These are phyloP conservation scores for Nylanderia fulva DNA, from an alignment of 1,140 invertebrate species.

Conservation along the genomic window DNA sequence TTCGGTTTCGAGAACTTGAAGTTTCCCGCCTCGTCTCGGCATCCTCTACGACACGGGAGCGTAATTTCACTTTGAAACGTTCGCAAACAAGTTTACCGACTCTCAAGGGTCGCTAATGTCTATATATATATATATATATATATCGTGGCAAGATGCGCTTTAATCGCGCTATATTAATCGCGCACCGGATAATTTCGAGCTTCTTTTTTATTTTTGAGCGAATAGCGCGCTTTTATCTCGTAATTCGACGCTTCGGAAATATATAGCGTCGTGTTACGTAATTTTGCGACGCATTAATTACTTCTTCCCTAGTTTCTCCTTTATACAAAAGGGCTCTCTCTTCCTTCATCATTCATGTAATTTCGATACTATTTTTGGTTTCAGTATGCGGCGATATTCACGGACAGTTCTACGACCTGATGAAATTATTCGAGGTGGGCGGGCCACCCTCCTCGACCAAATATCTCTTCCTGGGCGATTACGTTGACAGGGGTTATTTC, in stretches of 20 bases:
- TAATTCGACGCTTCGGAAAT: conserved; percentile 1
- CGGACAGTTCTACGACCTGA: conserved; percentile 99
- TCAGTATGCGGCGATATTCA: conserved; percentile 99
- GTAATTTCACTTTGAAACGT: conserved; percentile 66
- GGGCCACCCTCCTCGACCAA: conserved; percentile 99
- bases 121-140: too few species aligned
- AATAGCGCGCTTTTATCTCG: conserved; percentile 29
- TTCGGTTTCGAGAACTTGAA: conserved; percentile 54
- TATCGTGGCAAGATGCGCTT: conserved; percentile 42
- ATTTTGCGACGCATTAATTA: conserved; percentile 15
- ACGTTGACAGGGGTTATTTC: conserved; percentile 99
- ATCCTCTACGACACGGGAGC: conserved; percentile 39
- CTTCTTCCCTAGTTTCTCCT: background rate
- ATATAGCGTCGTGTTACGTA: background rate
- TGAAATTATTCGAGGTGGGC: conserved; percentile 99
- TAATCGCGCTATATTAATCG: conserved; percentile 64
- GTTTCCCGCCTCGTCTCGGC: conserved; percentile 28
- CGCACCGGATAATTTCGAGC: conserved; percentile 37
- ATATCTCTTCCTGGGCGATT: conserved; percentile 99
- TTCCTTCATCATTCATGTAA: background rate
- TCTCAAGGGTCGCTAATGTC: conserved; percentile 47
- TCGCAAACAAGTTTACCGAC: conserved; percentile 66
- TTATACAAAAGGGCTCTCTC: too few species aligned
- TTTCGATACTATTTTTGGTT: conserved; percentile 80
- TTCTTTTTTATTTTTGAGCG: background rate